Evolutionary conservation across 2,888 invertebrate species (phyloP).

Genomic region (Conchocele bisecta): DNA sequence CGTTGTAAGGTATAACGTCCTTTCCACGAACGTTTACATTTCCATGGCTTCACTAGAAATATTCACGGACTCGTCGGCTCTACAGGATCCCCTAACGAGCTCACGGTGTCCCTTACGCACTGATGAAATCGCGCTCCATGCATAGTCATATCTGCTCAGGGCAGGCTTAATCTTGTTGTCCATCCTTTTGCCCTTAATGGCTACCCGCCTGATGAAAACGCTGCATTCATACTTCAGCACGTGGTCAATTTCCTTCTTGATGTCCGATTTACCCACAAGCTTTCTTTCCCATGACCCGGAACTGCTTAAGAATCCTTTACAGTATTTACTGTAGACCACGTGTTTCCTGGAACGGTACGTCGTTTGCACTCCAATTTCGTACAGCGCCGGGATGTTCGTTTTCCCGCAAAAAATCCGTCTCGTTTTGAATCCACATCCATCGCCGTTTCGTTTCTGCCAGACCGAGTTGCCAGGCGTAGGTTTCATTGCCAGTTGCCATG

Average conservation of each 20-base stretch:
- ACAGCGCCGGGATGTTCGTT: conserved; percentile 57
- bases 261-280: conserved; percentile 45
- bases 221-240: conserved; percentile 52
- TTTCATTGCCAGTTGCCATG: conserved; percentile 57
- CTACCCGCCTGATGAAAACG: conserved; percentile 50
- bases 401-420: conserved; percentile 52
- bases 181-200: conserved; percentile 32
- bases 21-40: too few species aligned
- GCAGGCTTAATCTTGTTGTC: conserved; percentile 26
- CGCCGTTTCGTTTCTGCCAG: conserved; percentile 44
- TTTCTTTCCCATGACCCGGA: conserved; percentile 54
- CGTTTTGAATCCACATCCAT: conserved; percentile 49
- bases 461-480: conserved; percentile 11
- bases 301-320: conserved; percentile 37
- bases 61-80: too few species aligned
- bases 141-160: conserved; percentile 58
- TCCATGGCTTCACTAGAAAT: too few species aligned
- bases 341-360: conserved; percentile 41
- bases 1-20: too few species aligned
- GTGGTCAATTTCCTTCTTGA: conserved; percentile 53
- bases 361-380: conserved; percentile 62
- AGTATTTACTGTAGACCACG: conserved; percentile 58
- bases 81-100: too few species aligned
- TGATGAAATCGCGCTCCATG: conserved; percentile 33
- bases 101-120: conserved; percentile 5